These are phyloP conservation scores for Empis stercorea DNA, from an alignment of 2,888 invertebrate species.

Conservation along the genomic window DNA sequence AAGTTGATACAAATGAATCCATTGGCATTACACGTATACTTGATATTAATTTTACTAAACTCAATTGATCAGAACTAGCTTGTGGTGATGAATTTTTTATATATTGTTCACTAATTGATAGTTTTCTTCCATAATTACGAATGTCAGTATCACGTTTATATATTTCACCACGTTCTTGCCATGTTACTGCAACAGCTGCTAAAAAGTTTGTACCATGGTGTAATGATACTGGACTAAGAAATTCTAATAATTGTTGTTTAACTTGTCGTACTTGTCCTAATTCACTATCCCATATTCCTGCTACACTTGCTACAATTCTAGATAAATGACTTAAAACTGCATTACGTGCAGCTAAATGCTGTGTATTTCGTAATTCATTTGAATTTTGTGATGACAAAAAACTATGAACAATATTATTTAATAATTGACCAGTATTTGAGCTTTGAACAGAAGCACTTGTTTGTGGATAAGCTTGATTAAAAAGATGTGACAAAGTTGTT, in stretches of 20 bases:
- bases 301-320: constrained; percentile 64
- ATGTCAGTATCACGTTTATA: constrained; percentile 35
- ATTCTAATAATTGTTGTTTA: constrained; percentile 65
- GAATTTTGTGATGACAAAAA: constrained; percentile 52
- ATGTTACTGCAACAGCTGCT: constrained; percentile 72
- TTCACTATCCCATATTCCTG: constrained; percentile 67
- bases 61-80: constrained; percentile 54
- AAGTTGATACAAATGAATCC: constrained; percentile 69
- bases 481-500: constrained; percentile 41
- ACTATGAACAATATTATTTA: constrained; percentile 68
- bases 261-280: constrained; percentile 42
- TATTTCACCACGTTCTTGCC: constrained; percentile 57
- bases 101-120: constrained; percentile 26
- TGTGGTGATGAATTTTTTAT: constrained; percentile 36
- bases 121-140: constrained; percentile 18
- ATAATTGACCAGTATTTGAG: constrained; percentile 55
- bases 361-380: constrained; percentile 25
- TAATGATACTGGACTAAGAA: constrained; percentile 70
- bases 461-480: constrained; percentile 42
- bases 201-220: constrained; percentile 71
- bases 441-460: constrained; percentile 41
- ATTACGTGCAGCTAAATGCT: constrained; percentile 46
- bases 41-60: constrained; percentile 64
- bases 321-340: constrained; percentile 68
- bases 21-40: constrained; percentile 73